Conservation (phyloP, 1,140 invertebrate species). For the Zeugodacus cucurbitae region DNA sequence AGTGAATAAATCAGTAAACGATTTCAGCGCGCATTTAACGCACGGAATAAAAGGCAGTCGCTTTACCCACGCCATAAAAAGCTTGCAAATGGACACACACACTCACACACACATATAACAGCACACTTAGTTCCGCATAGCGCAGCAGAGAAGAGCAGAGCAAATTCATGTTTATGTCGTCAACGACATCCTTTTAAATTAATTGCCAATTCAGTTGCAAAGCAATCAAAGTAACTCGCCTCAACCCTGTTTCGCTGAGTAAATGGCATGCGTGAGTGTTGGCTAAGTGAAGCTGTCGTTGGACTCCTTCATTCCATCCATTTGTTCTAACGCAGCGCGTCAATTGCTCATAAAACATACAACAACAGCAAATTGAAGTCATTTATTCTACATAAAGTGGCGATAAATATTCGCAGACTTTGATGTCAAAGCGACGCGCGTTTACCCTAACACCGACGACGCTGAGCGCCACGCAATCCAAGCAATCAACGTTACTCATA, state of each 20-base stretch:
- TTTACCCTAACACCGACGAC: background rate
- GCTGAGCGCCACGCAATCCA: background rate
- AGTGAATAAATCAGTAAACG: background rate
- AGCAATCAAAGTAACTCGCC: slow-evolving; percentile 11
- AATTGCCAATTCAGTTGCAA: slow-evolving; percentile 9
- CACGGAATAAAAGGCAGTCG: background rate
- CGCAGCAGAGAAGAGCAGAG: background rate
- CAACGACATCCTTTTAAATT: slow-evolving; percentile 9
- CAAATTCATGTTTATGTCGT: background rate
- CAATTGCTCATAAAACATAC: background rate
- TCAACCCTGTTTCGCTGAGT: background rate
- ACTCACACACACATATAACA: background rate
- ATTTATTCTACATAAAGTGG: slow-evolving; percentile 16
- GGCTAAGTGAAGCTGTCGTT: background rate
- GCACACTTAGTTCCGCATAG: background rate
- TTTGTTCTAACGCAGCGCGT: background rate
- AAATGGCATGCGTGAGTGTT: background rate
- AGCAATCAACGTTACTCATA: background rate
- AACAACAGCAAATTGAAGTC: slow-evolving; percentile 10
- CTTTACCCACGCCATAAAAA: background rate
- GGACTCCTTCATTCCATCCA: background rate
- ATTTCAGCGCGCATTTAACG: background rate
- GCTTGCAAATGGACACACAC: background rate
- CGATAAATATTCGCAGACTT: background rate
- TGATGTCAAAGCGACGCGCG: background rate